Percentiles rank a stretch among this genome's conserved stretches.
phyloP scores from a whole-genome alignment of 2,797 vertebrate species.

The Sarcophilus harrisii region DNA sequence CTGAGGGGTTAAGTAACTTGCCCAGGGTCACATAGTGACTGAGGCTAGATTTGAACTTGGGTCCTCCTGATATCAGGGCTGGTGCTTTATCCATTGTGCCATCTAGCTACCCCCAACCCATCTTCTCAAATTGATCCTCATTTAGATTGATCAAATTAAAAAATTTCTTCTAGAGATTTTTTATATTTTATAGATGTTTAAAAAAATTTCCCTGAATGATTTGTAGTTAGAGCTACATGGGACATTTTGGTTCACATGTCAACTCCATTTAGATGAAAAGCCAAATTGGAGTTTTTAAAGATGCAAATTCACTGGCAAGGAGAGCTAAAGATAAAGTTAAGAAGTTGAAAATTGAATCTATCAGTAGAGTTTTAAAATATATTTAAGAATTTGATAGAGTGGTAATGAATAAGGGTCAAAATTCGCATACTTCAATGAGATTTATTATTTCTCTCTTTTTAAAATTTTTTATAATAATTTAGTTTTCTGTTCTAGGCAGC shows the following conservation, averaged over 20 bases:
- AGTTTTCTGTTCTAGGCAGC: constrained; percentile 83
- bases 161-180: background rate
- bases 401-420: background rate
- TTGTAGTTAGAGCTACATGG: constrained; percentile 12
- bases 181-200: background rate
- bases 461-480: constrained; percentile 40
- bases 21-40: too few relatives aligned
- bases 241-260: constrained; percentile 2
- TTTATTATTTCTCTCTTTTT: too few relatives aligned
- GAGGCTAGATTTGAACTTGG: too few relatives aligned
- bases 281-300: constrained; percentile 13
- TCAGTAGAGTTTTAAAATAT: background rate
- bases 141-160: constrained; percentile 15
- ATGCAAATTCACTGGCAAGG: background rate
- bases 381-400: background rate
- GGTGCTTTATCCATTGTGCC: too few relatives aligned
- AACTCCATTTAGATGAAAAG: constrained; percentile 19
- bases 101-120: background rate
- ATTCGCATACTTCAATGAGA: background rate
- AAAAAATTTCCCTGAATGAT: background rate
- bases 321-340: background rate
- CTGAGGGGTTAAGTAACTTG: too few relatives aligned
- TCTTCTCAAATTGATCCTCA: constrained; percentile 18
- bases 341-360: background rate
- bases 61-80: too few relatives aligned